Conservation (phyloP, 2,888 invertebrate species). For the Colletes collaris region DNA sequence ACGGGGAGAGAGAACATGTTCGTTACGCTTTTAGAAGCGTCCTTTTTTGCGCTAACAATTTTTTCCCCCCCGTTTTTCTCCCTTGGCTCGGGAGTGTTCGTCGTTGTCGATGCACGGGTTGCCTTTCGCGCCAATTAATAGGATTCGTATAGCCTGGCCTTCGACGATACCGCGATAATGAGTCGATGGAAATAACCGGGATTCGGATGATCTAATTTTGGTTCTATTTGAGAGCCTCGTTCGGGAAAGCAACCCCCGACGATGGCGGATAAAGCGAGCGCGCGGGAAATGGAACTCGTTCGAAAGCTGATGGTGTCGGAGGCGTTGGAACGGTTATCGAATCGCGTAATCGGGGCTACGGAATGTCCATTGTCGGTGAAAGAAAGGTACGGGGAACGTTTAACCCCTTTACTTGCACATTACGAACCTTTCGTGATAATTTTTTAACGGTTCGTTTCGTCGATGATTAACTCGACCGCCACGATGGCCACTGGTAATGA, state of each 20-base stretch:
- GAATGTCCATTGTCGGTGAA: no score
- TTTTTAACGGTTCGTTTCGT: no score
- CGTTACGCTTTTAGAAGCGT: conserved; percentile 44
- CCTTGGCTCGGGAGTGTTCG: background rate
- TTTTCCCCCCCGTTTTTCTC: background rate
- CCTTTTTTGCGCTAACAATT: conserved; percentile 39
- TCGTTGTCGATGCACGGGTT: no score
- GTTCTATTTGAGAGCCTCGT: conserved; percentile 17
- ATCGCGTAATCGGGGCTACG: no score
- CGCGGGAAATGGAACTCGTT: background rate
- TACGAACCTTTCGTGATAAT: no score
- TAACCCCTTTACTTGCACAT: no score
- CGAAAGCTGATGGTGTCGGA: background rate
- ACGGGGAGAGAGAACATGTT: conserved; percentile 13
- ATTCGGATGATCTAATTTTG: conserved; percentile 32
- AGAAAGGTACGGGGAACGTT: no score
- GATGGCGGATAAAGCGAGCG: background rate
- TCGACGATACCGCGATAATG: conserved; percentile 34
- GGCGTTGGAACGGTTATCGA: background rate
- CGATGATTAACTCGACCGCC: no score
- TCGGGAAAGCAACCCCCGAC: background rate
- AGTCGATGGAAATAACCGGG: conserved; percentile 30
- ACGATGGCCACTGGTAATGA: no score
- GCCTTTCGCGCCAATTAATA: conserved; percentile 26
- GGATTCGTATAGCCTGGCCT: background rate